A percentile compares a stretch with the other conserved stretches of the same genome.
Conservation (phyloP, 2,113 vertebrate genomes). For the Hassar affinis region DNA sequence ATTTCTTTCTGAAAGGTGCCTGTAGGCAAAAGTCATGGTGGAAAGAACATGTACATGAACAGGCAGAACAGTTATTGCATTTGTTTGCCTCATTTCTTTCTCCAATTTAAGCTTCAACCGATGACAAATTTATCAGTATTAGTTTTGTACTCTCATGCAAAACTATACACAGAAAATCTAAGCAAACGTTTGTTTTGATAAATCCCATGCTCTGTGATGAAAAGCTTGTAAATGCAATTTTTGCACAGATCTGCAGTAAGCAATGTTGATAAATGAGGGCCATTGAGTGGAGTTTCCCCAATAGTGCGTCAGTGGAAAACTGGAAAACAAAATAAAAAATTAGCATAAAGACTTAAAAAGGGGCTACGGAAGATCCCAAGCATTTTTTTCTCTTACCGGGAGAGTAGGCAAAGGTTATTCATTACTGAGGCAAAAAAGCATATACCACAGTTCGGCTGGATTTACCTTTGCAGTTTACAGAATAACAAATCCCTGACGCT, state of each 20-base stretch:
- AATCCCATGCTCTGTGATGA: not conserved
- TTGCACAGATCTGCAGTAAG: not conserved
- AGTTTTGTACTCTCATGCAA: not conserved
- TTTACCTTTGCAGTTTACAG: slow-evolving; percentile 44
- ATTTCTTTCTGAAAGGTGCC: not conserved
- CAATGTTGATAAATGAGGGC: slow-evolving; percentile 12
- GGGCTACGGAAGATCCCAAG: slow-evolving; percentile 36
- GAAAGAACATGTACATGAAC: not conserved
- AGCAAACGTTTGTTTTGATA: not conserved
- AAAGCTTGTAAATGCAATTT: not conserved
- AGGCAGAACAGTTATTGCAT: not conserved
- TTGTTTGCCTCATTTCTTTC: not conserved
- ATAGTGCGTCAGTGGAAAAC: slow-evolving; percentile 33
- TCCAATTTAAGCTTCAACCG: not conserved
- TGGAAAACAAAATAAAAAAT: not conserved
- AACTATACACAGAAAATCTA: not conserved
- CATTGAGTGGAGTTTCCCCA: slow-evolving; percentile 17
- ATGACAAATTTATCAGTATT: not conserved
- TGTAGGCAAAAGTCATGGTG: not conserved
- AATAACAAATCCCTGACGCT: slow-evolving; percentile 46
- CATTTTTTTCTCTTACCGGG: slow-evolving; percentile 27
- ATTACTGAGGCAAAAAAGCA: slow-evolving; percentile 32
- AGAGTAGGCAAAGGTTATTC: slow-evolving; percentile 24
- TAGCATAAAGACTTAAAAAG: slow-evolving; percentile 28
- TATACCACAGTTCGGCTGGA: slow-evolving; percentile 14